Evolutionary conservation across 2,888 invertebrate genomes (phyloP), one percentile per base, ranked within the genome.

Genomic region (Chymomyza caudatula): DNA sequence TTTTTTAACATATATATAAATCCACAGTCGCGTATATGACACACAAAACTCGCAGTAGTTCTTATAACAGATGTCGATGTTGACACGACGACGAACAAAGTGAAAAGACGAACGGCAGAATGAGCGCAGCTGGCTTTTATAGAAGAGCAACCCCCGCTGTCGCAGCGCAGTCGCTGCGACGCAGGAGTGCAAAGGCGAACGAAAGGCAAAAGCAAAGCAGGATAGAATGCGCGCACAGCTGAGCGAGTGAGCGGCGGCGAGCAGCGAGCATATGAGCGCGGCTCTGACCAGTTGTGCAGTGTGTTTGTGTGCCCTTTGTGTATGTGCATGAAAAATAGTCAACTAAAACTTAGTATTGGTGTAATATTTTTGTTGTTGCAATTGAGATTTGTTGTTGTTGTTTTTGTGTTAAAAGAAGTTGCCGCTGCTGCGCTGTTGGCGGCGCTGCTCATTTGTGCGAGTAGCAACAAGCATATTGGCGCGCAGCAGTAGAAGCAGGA

Each of bases 61-160:
- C 72, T 76, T 63, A 74, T 73, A 74, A 76, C 71, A 76, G n/a
- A n/a, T n/a, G n/a, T n/a, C n/a, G 80, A 80, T 77, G 78, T 80
- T 73, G 49, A 77, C 81, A 77, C 75, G 75, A 77, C 74, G 76
- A 71, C 77, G 81, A 77, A 69, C 74, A 69, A 75, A 77, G 67
- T 67, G 67, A 69, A 75, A 80, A 73, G 81, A 76, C 78, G 59
- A 61, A 49, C 44, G 43, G 65, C 63, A 67, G 61, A 51, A 11
- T 42, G 55, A 67, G 52, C 60, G 77, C 77, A 73, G 77, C 81
- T 73, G 75, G 75, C 72, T 81, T 70, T 81, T 84, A 78, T 81
- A 83, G 74, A 70, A 56, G 54, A 22, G n/a, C 53, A 53, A 22
- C 53, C 22, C 43, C 55, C 57, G 42, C 6, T 8, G 17, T 37